phyloP scores from a whole-genome alignment of 2,113 vertebrate species.

The Girardinichthys multiradiatus region DNA sequence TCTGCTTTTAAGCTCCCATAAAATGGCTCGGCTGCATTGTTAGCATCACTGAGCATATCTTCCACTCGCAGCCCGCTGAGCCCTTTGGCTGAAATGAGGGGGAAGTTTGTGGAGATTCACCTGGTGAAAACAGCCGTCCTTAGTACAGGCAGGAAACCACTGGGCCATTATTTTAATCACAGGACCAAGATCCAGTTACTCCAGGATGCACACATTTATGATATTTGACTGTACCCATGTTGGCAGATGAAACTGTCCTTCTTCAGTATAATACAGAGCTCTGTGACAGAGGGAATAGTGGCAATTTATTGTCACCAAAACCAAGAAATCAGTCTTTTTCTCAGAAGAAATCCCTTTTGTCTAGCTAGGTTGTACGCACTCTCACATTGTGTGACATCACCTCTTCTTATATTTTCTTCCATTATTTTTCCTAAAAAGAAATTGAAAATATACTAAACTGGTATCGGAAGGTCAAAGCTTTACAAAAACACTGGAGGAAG shows the following conservation, averaged over 20 bases:
- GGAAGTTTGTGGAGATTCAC: constrained; percentile 47
- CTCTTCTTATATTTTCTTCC: not conserved
- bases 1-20: constrained; percentile 63
- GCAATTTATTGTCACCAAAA: not conserved
- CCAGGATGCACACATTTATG: not conserved
- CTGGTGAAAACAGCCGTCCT: constrained; percentile 34
- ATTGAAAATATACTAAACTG: no score
- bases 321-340: not conserved
- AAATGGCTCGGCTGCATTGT: constrained; percentile 70
- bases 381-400: not conserved
- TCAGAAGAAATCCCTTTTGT: not conserved
- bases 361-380: no score
- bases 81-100: constrained; percentile 43
- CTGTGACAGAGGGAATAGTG: not conserved
- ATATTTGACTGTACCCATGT: constrained; percentile 4
- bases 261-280: not conserved
- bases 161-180: not conserved
- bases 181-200: not conserved
- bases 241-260: constrained; percentile 14
- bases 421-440: no score
- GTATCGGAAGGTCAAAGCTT: no score
- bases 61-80: constrained; percentile 62
- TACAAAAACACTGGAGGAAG: no score
- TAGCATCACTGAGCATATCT: constrained; percentile 60
- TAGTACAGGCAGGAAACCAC: constrained; percentile 10